Conservation (phyloP, 2,888 invertebrate genomes). For the Clitarchus hookeri region DNA sequence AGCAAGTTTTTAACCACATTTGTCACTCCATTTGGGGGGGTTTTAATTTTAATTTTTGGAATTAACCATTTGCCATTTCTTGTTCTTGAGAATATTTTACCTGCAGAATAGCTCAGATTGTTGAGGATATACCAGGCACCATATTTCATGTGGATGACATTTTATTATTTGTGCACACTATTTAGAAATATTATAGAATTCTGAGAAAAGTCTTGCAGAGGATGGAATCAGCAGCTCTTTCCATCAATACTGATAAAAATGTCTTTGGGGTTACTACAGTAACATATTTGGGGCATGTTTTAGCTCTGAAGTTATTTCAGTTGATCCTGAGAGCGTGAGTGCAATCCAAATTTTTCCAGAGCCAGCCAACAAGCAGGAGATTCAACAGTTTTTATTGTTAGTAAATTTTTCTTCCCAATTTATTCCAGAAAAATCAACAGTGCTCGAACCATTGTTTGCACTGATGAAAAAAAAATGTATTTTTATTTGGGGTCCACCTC, state of each 20-base stretch:
- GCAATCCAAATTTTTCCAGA: constrained; percentile 38
- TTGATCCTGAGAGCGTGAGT: constrained; percentile 39
- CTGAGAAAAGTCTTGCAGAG: constrained; percentile 43
- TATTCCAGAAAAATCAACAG: not conserved
- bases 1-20: constrained; percentile 37
- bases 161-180: constrained; percentile 37
- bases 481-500: no score
- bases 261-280: constrained; percentile 30
- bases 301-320: constrained; percentile 38
- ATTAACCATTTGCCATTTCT: constrained; percentile 44
- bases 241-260: constrained; percentile 41
- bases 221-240: constrained; percentile 27
- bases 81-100: constrained; percentile 42
- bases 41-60: constrained; percentile 43
- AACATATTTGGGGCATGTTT: constrained; percentile 39
- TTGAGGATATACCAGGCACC: constrained; percentile 33
- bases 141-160: not conserved
- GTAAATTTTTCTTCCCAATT: constrained; percentile 17
- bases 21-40: constrained; percentile 35
- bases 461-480: no score
- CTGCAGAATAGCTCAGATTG: constrained; percentile 36
- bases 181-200: constrained; percentile 43
- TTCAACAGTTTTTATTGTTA: constrained; percentile 36
- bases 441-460: constrained; percentile 15
- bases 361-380: constrained; percentile 38